Evolutionary conservation across 1,140 invertebrate genomes (phyloP), one percentile per base, ranked within the genome.

Genomic region (Leguminivora glycinivorella): DNA sequence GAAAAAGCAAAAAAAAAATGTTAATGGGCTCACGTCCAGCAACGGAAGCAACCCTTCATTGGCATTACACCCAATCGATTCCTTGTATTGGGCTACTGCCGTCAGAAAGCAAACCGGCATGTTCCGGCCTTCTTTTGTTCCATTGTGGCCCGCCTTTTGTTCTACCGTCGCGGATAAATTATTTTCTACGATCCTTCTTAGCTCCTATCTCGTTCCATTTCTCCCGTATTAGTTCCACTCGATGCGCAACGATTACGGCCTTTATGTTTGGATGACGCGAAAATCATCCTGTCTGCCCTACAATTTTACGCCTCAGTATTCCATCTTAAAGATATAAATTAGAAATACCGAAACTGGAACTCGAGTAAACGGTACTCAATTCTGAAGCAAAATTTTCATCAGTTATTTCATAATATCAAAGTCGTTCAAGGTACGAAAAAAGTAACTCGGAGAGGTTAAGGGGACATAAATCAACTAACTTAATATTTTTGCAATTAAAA

Each of bases 181-280:
- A 83, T 81, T 81, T 83, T 83, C 81, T 83, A 83, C 80, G 84
- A 82, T 86, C 87, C 84, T 89, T 83, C 84, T 86, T 83, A 80
- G 81, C 76, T 83, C 79, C 80, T 82, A 80, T 88, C 88, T 83
- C 81, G 81, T 89, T 88, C 83, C 87, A 89, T 90, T 89, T 89
- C 85, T 83, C 77, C 75, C 88, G 80, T 87, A 86, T 91, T 91
- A 90, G 88, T 91, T 90, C 87, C 89, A 88, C 77, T 79, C 83
- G 83, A 89, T 89, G 89, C 82, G 83, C 83, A 91, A 90, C 86
- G 87, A 91, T 91, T 90, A 91, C 83, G 77, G 77, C 81, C 84
- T 90, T 90, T 88, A 87, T 90, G 76, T 83, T 83, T 84, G 83
- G 84, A 89, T 91, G 89, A 88, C 80, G 87, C 83, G 87, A 90